Conservation (phyloP, 2,113 vertebrate species). For the Mus spicilegus region DNA sequence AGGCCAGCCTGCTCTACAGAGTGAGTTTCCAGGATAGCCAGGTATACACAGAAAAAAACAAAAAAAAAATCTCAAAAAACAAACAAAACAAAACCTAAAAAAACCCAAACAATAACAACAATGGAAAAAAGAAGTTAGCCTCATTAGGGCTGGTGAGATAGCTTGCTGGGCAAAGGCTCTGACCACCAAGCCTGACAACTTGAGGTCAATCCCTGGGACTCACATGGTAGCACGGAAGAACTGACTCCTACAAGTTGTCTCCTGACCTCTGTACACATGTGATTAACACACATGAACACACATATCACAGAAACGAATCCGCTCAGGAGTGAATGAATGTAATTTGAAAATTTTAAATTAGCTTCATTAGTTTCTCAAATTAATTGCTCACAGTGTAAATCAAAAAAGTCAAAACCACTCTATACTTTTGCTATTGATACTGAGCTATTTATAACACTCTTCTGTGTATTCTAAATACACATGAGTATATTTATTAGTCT, state of each 20-base stretch:
- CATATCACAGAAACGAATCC: neutral
- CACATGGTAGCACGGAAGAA: neutral
- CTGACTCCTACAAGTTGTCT: neutral
- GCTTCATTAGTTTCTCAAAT: constrained; percentile 45
- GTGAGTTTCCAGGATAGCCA: neutral
- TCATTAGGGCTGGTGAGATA: neutral
- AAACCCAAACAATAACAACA: neutral
- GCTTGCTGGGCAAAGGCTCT: neutral
- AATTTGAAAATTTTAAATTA: neutral
- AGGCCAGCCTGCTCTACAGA: neutral
- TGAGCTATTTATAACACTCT: constrained; percentile 46
- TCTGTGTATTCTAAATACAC: neutral
- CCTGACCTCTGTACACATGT: neutral
- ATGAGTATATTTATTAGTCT: neutral
- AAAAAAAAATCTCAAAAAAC: neutral
- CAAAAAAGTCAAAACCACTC: constrained; percentile 3
- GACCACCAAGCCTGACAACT: neutral
- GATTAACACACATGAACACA: neutral
- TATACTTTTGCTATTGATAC: neutral
- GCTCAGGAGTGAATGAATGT: neutral
- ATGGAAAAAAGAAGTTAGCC: neutral
- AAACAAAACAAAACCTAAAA: neutral
- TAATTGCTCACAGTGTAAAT: constrained; percentile 30
- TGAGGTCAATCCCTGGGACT: neutral
- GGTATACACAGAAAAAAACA: neutral